phyloP scores from a whole-genome alignment of 2,113 vertebrate genomes.

The Equus quagga region DNA sequence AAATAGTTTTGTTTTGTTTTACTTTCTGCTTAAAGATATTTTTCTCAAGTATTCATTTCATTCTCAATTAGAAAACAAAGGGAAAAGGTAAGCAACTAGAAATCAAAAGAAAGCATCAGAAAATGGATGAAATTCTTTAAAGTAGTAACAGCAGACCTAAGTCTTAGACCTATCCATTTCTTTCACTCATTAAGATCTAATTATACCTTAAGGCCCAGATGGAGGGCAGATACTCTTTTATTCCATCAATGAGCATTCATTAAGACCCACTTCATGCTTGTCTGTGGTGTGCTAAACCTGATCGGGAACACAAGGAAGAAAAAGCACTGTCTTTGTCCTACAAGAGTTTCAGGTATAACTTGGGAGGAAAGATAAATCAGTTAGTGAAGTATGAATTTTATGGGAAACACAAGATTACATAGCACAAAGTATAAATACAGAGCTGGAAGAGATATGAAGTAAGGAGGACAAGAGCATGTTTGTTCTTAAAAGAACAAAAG shows the following conservation, averaged over 20 bases:
- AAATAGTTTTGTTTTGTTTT: not conserved
- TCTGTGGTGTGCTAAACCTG: not conserved
- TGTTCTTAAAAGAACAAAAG: not conserved
- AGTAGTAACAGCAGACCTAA: not conserved
- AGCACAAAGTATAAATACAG: not conserved
- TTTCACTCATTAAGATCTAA: not conserved
- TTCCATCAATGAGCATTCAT: not conserved
- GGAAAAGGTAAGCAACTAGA: not conserved
- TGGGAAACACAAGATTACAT: not conserved
- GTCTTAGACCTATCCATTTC: not conserved
- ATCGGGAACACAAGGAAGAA: not conserved
- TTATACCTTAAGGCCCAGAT: not conserved
- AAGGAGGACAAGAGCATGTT: not conserved
- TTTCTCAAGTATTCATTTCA: constrained; percentile 24
- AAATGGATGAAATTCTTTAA: not conserved
- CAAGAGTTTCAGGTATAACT: not conserved
- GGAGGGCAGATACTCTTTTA: not conserved
- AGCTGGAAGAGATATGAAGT: not conserved
- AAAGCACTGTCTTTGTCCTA: not conserved
- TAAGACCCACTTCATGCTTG: not conserved
- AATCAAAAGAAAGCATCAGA: not conserved
- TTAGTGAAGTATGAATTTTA: not conserved
- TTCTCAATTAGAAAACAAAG: not conserved
- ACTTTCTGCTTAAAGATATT: not conserved
- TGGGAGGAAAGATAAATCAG: not conserved